A percentile compares a stretch with the other conserved stretches of the same genome.
Evolutionary conservation across 2,797 vertebrate genomes (phyloP).

Genomic region (Sciurus carolinensis): DNA sequence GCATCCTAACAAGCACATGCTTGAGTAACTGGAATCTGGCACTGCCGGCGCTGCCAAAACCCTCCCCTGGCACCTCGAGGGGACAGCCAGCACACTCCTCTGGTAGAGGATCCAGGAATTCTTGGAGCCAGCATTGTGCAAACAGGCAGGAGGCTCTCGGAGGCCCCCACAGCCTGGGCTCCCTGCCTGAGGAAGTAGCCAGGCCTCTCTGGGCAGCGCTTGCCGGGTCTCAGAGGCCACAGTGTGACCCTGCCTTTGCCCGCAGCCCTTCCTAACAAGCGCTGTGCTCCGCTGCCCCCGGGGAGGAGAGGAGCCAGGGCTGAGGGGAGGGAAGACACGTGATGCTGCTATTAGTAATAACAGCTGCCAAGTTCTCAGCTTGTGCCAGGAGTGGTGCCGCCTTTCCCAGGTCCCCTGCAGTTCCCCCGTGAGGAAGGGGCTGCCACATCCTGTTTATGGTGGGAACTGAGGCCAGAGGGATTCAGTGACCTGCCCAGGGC

Average conservation of each 20-base stretch:
- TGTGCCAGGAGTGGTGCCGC: accelerated
- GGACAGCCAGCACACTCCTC: constrained; percentile 33
- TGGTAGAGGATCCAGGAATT: constrained; percentile 73
- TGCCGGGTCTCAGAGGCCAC: background rate
- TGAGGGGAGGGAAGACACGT: background rate
- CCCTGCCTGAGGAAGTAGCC: constrained; percentile 66
- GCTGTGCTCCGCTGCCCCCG: background rate
- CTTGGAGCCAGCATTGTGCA: constrained; percentile 59
- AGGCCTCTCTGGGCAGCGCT: background rate
- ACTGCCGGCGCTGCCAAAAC: background rate
- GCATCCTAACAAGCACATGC: background rate
- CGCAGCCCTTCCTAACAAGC: background rate
- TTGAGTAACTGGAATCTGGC: constrained; percentile 61
- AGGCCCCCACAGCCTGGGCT: constrained; percentile 58
- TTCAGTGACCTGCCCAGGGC: background rate
- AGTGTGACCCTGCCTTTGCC: background rate
- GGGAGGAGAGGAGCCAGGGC: constrained; percentile 9
- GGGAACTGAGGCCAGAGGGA: background rate
- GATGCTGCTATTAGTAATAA: background rate
- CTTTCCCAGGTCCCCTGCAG: background rate
- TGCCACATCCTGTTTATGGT: accelerated
- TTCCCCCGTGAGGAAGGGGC: background rate
- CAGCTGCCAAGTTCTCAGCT: background rate
- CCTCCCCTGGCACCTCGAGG: constrained; percentile 59
- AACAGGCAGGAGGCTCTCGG: constrained; percentile 30